phyloP scores from a whole-genome alignment of 2,797 vertebrate genomes.

The Tolypeutes matacus region DNA sequence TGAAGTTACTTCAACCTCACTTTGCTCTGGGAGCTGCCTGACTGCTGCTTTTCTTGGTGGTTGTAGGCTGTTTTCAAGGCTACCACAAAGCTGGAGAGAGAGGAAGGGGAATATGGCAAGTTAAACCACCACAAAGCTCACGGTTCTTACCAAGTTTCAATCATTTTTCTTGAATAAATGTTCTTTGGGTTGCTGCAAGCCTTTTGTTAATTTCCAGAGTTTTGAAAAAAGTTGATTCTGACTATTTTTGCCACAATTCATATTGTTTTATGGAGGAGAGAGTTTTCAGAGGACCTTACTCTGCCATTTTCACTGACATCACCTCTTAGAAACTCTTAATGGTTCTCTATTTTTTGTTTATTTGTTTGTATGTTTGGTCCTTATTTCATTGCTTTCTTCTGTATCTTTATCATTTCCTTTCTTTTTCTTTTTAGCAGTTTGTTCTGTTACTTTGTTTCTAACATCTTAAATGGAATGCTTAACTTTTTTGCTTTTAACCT shows the following conservation, averaged over 20 bases:
- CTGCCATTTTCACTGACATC: background rate
- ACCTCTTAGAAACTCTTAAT: background rate
- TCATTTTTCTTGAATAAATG: background rate
- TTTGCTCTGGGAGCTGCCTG: background rate
- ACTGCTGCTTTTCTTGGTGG: background rate
- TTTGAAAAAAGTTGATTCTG: background rate
- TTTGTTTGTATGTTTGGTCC: background rate
- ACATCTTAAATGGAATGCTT: background rate
- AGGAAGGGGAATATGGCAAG: background rate
- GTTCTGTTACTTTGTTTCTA: background rate
- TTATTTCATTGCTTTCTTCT: background rate
- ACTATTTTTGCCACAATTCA: background rate
- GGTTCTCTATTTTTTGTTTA: background rate
- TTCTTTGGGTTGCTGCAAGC: background rate
- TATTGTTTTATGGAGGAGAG: background rate
- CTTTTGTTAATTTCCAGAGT: too few relatives aligned
- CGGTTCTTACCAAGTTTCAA: too few relatives aligned
- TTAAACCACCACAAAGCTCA: background rate
- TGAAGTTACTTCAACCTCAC: background rate
- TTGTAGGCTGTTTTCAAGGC: background rate
- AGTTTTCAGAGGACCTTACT: background rate
- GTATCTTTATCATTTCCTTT: background rate
- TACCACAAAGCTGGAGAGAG: background rate
- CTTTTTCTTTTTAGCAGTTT: background rate
- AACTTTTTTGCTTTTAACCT: background rate